Evolutionary conservation across 2,113 vertebrate species (phyloP).

Genomic region (Thermophis baileyi): DNA sequence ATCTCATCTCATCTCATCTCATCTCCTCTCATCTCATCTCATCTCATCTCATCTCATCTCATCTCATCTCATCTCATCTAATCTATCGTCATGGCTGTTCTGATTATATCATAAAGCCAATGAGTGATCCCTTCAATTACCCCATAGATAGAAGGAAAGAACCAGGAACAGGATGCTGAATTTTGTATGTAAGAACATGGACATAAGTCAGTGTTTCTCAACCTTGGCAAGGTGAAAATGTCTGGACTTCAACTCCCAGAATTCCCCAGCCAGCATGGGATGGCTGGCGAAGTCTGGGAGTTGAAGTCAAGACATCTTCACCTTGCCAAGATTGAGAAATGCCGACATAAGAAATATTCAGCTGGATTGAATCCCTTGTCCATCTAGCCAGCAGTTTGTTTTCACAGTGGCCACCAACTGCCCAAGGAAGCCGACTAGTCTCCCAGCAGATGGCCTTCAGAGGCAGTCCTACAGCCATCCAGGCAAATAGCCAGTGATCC

Average conservation of each 20-base stretch:
- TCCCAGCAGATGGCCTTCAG: neutral
- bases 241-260: no score
- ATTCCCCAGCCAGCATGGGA: no score
- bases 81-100: neutral
- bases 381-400: neutral
- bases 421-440: neutral
- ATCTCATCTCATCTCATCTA: no score
- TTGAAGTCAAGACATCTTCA: neutral
- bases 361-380: neutral
- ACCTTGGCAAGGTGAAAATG: no score
- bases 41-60: no score
- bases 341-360: neutral
- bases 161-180: neutral
- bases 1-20: no score
- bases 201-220: neutral
- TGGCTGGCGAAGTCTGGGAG: neutral
- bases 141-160: neutral
- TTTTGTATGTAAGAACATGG: neutral
- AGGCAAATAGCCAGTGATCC: neutral
- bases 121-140: neutral
- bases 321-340: no score
- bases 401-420: neutral
- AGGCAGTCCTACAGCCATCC: neutral
- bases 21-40: no score
- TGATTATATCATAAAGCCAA: neutral